These are phyloP conservation scores for Chaetodon trifascialis DNA, from an alignment of 2,113 vertebrate species.

Conservation along the genomic window DNA sequence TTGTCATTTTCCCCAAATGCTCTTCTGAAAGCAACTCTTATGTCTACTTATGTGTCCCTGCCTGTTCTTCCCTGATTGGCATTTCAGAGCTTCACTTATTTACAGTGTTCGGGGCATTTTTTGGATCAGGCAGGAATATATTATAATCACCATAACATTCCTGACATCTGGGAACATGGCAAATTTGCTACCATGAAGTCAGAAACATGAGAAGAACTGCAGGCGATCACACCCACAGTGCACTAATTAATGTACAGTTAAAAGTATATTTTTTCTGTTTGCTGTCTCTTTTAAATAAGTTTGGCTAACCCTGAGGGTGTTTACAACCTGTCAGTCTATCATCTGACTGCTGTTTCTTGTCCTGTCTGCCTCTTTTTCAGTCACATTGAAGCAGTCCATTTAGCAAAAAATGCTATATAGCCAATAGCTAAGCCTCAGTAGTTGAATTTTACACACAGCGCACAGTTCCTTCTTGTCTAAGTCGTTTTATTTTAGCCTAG, in stretches of 20 bases:
- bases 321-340: too few relatives aligned
- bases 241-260: too few relatives aligned
- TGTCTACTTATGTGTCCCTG: neutral
- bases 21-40: neutral
- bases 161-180: too few relatives aligned
- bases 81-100: neutral
- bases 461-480: neutral
- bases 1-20: neutral
- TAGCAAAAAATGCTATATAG: neutral
- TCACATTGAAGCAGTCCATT: neutral
- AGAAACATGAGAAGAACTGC: too few relatives aligned
- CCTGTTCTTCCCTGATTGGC: neutral
- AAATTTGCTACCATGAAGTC: too few relatives aligned
- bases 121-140: too few relatives aligned
- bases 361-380: neutral
- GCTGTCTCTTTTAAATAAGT: too few relatives aligned
- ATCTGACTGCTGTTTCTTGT: neutral
- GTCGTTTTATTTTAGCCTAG: neutral
- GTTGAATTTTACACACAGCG: neutral
- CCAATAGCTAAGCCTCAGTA: neutral
- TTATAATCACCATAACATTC: too few relatives aligned
- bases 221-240: too few relatives aligned
- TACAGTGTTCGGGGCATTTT: too few relatives aligned
- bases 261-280: too few relatives aligned
- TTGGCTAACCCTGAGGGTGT: too few relatives aligned